These are phyloP conservation scores for Paramormyrops kingsleyae DNA, from an alignment of 2,113 vertebrate genomes.

Conservation along the genomic window DNA sequence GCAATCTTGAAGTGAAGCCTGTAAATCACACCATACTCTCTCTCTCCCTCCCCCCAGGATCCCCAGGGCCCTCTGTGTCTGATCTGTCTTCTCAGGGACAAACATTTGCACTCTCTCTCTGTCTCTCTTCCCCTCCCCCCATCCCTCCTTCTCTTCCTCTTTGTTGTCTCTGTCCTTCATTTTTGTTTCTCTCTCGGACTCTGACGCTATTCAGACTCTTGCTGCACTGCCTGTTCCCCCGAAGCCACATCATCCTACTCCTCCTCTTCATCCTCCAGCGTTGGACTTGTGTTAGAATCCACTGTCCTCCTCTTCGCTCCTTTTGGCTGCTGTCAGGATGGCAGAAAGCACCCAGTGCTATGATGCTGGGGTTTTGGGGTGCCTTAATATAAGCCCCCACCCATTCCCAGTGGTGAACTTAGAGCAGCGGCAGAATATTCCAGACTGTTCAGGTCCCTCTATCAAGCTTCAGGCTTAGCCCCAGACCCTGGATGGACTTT, in stretches of 20 bases:
- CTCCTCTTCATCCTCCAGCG: background rate
- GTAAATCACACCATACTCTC: background rate
- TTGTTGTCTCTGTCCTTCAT: background rate
- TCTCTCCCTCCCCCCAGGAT: conserved; percentile 35
- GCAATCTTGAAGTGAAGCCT: background rate
- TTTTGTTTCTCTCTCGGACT: background rate
- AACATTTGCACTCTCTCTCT: conserved; percentile 2
- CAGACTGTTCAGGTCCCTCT: too few relatives aligned
- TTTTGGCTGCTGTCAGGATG: background rate
- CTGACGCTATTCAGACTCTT: background rate
- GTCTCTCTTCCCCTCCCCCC: background rate
- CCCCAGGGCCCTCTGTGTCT: conserved; percentile 60
- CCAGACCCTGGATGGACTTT: background rate
- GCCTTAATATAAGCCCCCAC: background rate
- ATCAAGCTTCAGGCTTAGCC: background rate
- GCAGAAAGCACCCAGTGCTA: background rate
- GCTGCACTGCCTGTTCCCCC: background rate
- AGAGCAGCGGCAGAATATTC: background rate
- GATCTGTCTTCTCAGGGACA: conserved; percentile 31
- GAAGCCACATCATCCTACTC: background rate
- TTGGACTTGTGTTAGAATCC: background rate
- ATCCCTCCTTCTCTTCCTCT: background rate
- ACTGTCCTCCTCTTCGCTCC: background rate
- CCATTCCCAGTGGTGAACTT: background rate
- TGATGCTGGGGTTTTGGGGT: background rate